Conservation (phyloP, 2,113 vertebrate genomes). For the Psittacara wagleri region DNA sequence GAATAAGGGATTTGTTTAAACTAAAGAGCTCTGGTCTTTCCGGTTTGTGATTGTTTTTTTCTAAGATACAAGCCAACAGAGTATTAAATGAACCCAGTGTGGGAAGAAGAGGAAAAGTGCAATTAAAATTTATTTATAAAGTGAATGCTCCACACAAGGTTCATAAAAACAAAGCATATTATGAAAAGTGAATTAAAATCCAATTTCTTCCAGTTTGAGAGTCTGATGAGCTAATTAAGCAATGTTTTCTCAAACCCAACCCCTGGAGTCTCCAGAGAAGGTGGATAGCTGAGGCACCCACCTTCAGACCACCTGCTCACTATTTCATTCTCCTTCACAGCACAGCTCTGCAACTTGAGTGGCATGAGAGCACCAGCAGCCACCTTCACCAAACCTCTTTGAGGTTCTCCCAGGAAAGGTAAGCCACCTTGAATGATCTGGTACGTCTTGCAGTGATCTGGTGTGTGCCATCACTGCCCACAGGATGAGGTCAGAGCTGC, state of each 20-base stretch:
- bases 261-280: background rate
- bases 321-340: background rate
- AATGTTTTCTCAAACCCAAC: background rate
- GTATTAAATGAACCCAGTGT: constrained; percentile 35
- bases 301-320: background rate
- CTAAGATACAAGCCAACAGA: constrained; percentile 25
- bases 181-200: constrained; percentile 28
- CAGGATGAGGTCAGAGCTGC: background rate
- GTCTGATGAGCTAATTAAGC: constrained; percentile 20
- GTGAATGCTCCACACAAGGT: background rate
- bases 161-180: constrained; percentile 49
- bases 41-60: constrained; percentile 40
- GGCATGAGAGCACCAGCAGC: background rate
- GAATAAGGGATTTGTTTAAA: constrained; percentile 45
- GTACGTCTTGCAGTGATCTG: background rate
- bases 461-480: background rate
- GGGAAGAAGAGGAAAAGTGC: background rate
- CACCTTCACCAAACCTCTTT: background rate
- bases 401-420: background rate
- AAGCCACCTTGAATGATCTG: background rate
- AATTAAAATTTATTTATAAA: constrained; percentile 52
- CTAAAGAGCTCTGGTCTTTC: constrained; percentile 37
- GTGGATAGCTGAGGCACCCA: background rate
- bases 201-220: constrained; percentile 32
- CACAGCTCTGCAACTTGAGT: background rate